Percentiles rank a stretch among this genome's conserved stretches.
These are phyloP conservation scores for Clarias fuscus DNA, from an alignment of 2,797 vertebrate species.

Conservation along the genomic window DNA sequence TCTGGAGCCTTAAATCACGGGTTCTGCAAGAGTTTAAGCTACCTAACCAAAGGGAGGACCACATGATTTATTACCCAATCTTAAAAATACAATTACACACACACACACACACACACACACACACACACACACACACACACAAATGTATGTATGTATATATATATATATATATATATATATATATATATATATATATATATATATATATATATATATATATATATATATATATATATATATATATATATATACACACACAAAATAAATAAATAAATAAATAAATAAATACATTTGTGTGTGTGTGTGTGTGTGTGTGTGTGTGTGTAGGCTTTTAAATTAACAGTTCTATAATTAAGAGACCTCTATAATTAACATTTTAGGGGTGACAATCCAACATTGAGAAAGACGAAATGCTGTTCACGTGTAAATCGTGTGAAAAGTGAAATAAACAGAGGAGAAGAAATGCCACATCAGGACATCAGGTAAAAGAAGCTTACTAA, in stretches of 20 bases:
- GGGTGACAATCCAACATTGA: no score
- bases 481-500: not conserved
- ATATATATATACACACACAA: not conserved
- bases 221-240: not conserved
- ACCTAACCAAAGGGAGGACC: slow-evolving; percentile 42
- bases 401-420: not conserved
- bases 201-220: not conserved
- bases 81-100: not conserved
- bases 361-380: no score
- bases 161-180: not conserved
- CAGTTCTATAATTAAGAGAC: no score
- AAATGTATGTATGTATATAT: no score
- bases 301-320: not conserved
- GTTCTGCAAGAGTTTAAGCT: slow-evolving; percentile 49
- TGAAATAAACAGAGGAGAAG: not conserved
- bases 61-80: slow-evolving; percentile 50
- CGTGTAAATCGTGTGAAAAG: not conserved
- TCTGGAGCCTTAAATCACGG: slow-evolving; percentile 49
- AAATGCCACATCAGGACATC: not conserved
- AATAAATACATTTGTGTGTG: no score
- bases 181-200: slow-evolving; percentile 2
- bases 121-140: no score
- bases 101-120: no score
- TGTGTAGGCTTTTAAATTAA: not conserved
- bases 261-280: no score